Percentiles rank a stretch among this genome's conserved stretches.
Evolutionary conservation across 2,888 invertebrate species (phyloP).

Genomic region (Folsomia manolachei): DNA sequence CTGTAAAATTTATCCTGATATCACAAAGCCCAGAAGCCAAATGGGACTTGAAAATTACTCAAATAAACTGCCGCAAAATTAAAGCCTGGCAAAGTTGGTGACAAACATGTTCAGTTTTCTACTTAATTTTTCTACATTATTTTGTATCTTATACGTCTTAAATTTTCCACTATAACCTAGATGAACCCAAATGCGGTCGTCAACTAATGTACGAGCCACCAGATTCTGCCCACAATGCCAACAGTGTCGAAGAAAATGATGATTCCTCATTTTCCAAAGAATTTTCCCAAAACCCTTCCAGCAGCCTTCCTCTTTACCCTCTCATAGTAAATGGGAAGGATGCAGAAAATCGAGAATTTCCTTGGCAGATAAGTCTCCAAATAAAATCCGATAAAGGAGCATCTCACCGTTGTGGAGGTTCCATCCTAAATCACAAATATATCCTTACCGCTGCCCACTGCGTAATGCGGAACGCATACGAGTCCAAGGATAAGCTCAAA

Average conservation of each 20-base stretch:
- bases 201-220: constrained; percentile 43
- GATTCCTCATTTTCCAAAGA: background rate
- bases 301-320: constrained; percentile 8
- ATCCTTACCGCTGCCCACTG: constrained; percentile 47
- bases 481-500: constrained; percentile 29
- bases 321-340: constrained; percentile 45
- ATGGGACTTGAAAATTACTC: constrained; percentile 40
- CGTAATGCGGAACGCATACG: constrained; percentile 36
- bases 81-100: constrained; percentile 44
- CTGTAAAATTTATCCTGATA: constrained; percentile 39
- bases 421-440: constrained; percentile 36
- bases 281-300: background rate
- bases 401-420: constrained; percentile 45
- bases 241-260: constrained; percentile 8
- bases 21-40: constrained; percentile 36
- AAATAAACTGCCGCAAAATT: constrained; percentile 38
- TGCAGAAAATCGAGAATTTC: constrained; percentile 42
- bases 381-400: constrained; percentile 13
- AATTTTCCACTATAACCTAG: no score
- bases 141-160: background rate
- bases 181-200: constrained; percentile 40
- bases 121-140: background rate
- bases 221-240: constrained; percentile 27
- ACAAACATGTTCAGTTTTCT: no score
- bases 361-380: constrained; percentile 46